Evolutionary conservation across 53 echinoderm and acorn worm species (phyloP), one percentile per base, ranked within the genome.

Genomic region (Temnopleurus reevesii): DNA sequence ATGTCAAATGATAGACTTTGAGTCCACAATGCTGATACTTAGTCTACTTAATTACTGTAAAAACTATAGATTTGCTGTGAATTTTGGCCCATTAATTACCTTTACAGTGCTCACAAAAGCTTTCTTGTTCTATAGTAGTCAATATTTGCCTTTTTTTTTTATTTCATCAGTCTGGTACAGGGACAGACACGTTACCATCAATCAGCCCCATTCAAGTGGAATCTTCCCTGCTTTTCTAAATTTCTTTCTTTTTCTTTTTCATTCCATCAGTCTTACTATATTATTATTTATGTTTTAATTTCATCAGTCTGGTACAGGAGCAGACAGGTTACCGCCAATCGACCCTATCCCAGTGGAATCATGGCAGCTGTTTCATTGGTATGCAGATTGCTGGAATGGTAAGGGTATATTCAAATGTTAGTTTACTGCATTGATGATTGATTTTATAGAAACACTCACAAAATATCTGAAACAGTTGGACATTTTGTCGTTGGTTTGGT

Each of bases 341-440:
- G 92, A 90, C 0, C 53, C 89, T 28, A 46, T 94, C 30, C 96
- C 99, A 19, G 77, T 81, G 55, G 95, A 99, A 84, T 95, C 93
- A 9, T 99, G 95, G 99, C 99, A 99, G 85, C 86, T 99, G 5
- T 94, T 92, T 89, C 99, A 99, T 45, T 99, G 99, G 99, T 99
- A 93, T 89, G 89, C 91, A 41, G 94, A 92, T 60, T 96, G 94
- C 88, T 99, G 99, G 99, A 96, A 93, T 90, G 99, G 99, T 99
- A 53, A 95, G 94, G 41, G 1, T 43, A 38, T 23, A 2, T 0
- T 8, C 28, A 27, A n/a, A n/a, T n/a, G n/a, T n/a, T n/a, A n/a
- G n/a, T n/a, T n/a, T n/a, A n/a, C n/a, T n/a, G n/a, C n/a, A n/a
- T n/a, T n/a, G n/a, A n/a, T n/a, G n/a, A n/a, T n/a, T n/a, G n/a